A percentile compares a stretch with the other conserved stretches of the same genome.
Evolutionary conservation across 2,113 vertebrate genomes (phyloP).

Genomic region (Fregata magnificens): DNA sequence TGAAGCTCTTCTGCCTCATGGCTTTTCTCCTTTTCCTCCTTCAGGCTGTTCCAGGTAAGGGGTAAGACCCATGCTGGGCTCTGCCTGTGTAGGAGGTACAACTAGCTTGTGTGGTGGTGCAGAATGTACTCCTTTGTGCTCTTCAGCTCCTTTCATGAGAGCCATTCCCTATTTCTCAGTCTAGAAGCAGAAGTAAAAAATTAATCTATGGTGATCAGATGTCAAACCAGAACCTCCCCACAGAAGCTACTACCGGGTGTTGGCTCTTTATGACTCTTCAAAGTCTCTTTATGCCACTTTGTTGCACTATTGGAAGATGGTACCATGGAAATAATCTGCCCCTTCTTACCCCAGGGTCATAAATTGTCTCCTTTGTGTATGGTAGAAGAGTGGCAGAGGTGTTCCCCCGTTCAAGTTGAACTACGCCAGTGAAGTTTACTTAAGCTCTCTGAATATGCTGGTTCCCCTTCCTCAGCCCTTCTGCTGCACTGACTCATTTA

Average conservation of each 20-base stretch:
- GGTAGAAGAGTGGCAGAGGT: background rate
- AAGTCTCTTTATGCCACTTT: background rate
- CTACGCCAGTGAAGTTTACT: background rate
- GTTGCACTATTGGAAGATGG: background rate
- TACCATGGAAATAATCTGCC: background rate
- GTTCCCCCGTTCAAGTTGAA: background rate
- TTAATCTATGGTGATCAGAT: background rate
- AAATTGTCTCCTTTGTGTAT: background rate
- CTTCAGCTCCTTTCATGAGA: background rate
- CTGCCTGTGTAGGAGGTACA: background rate
- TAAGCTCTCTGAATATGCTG: background rate
- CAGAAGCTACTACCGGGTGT: no score
- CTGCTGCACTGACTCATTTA: background rate
- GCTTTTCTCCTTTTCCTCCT: conserved; percentile 3
- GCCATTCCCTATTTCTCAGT: background rate
- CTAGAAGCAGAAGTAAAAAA: background rate
- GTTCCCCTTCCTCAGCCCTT: background rate
- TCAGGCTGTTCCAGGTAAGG: conserved; percentile 52
- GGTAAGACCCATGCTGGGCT: accelerated
- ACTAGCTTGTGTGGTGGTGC: background rate
- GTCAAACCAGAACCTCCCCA: background rate
- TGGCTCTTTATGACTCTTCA: background rate
- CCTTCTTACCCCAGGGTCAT: background rate
- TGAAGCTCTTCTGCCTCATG: conserved; percentile 1
- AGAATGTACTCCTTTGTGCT: background rate